Evolutionary conservation across 1,140 invertebrate genomes (phyloP), one percentile per base, ranked within the genome.

Genomic region (Drosophila bifasciata): DNA sequence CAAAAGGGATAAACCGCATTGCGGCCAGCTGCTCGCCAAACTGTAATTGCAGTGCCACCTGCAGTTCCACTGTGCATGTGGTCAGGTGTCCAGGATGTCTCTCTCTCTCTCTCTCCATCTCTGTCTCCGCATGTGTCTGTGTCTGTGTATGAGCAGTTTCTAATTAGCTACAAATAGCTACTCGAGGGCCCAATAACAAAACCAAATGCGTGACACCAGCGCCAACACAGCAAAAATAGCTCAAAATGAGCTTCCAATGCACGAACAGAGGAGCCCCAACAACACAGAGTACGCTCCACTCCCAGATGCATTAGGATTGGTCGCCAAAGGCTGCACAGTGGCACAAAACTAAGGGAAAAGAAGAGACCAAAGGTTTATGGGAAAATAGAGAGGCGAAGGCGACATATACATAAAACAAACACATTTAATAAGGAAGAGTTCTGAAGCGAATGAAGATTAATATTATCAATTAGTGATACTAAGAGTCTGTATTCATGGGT

Each of bases 81-180:
- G 4, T 36, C 32, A 36, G 13, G 32, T 13, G 32, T 32, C 28
- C 28, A 9, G 28, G 1, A 3, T 11, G 32, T 16, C 0, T 28
- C 41, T 39, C 6, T 39, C 13, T 8, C 0, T 28, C 48, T 25
- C 2, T 25, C 13, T 25, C 6, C 46, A 2, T 53, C n/a, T n/a
- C n/a, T n/a, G n/a, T n/a, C n/a, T n/a, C n/a, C n/a, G n/a, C n/a
- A n/a, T n/a, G n/a, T n/a, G 43, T 28, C 32, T 57, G 40, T 41
- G 36, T 13, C 15, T 40, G 58, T 50, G 62, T 45, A 28, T 40
- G 15, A 46, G 78, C 60, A 63, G 55, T 86, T 85, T 85, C 68
- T 85, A 85, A 85, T 86, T 85, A 88, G 81, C 73, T 66, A 61
- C 61, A 78, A 81, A 78, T 57, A 62, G 62, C 63, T 68, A 88